Percentiles rank a stretch among this genome's conserved stretches.
phyloP scores from a whole-genome alignment of 2,888 invertebrate genomes.

The Tanytarsus gracilentus region DNA sequence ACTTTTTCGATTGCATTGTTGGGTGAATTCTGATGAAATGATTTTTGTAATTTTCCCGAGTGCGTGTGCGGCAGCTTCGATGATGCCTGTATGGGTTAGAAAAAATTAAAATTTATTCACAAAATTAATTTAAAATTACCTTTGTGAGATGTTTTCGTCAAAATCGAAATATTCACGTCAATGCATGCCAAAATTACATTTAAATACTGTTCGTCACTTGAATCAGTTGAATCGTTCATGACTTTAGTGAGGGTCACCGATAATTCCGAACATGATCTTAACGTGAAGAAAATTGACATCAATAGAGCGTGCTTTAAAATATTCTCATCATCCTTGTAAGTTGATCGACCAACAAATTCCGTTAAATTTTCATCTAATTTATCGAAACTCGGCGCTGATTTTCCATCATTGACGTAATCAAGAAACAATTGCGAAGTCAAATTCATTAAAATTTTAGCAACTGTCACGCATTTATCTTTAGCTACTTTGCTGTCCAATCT shows the following conservation, averaged over 20 bases:
- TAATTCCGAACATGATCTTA: neutral
- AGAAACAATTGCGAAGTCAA: neutral
- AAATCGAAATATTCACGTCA: slow-evolving; percentile 10
- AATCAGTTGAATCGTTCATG: neutral
- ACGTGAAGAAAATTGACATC: neutral
- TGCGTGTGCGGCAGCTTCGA: neutral
- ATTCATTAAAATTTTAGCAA: neutral
- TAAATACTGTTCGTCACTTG: neutral
- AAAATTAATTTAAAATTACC: too few relatives aligned
- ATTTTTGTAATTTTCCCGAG: slow-evolving; percentile 14
- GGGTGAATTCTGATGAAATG: neutral
- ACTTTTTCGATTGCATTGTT: neutral
- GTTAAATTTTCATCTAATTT: neutral
- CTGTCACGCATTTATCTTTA: neutral
- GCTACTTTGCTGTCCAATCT: neutral
- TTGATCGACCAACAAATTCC: neutral
- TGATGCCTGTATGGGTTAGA: too few relatives aligned
- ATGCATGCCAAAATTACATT: neutral
- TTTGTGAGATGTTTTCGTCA: slow-evolving; percentile 10
- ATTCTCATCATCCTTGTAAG: slow-evolving; percentile 30
- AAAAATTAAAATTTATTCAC: too few relatives aligned
- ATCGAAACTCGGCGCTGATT: neutral
- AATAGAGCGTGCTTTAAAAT: neutral
- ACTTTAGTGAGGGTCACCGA: neutral
- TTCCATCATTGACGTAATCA: neutral